Percentiles rank a stretch among this genome's conserved stretches.
Evolutionary conservation across 2,888 invertebrate genomes (phyloP).

Genomic region (Pachliopta kotzebuea): DNA sequence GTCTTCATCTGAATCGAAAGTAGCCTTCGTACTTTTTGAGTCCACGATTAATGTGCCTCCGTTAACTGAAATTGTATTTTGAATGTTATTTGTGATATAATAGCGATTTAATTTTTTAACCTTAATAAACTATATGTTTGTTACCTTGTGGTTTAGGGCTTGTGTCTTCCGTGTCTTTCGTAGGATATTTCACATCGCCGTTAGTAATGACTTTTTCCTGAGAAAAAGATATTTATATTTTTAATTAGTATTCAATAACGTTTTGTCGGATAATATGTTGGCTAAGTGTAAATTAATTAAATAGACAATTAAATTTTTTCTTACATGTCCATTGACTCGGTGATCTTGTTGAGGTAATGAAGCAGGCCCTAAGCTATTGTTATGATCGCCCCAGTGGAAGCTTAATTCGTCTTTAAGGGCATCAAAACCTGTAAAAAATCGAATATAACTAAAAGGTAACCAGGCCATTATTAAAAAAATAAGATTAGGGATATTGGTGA

Average conservation of each 20-base stretch:
- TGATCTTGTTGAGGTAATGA: slow-evolving; percentile 56
- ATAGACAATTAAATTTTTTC: slow-evolving; percentile 29
- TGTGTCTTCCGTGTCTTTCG: slow-evolving; percentile 49
- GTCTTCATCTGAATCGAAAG: slow-evolving; percentile 79
- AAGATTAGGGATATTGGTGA: background rate
- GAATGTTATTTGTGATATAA: background rate
- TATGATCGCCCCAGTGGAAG: slow-evolving; percentile 86
- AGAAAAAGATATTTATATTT: background rate
- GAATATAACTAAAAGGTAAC: background rate
- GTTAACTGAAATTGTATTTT: slow-evolving; percentile 55
- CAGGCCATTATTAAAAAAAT: background rate
- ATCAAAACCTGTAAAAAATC: slow-evolving; percentile 80
- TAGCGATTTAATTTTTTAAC: background rate
- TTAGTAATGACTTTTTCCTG: slow-evolving; percentile 68
- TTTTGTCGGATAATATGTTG: background rate
- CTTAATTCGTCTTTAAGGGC: slow-evolving; percentile 86
- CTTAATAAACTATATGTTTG: background rate
- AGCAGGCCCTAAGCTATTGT: slow-evolving; percentile 81
- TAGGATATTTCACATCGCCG: slow-evolving; percentile 64
- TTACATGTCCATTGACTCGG: slow-evolving; percentile 65
- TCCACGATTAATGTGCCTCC: slow-evolving; percentile 70
- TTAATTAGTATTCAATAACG: background rate
- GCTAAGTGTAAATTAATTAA: slow-evolving; percentile 12
- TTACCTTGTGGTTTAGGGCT: slow-evolving; percentile 63
- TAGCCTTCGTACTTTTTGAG: slow-evolving; percentile 77